Evolutionary conservation across 2,113 vertebrate species (phyloP).

Genomic region (Xerus inauris): DNA sequence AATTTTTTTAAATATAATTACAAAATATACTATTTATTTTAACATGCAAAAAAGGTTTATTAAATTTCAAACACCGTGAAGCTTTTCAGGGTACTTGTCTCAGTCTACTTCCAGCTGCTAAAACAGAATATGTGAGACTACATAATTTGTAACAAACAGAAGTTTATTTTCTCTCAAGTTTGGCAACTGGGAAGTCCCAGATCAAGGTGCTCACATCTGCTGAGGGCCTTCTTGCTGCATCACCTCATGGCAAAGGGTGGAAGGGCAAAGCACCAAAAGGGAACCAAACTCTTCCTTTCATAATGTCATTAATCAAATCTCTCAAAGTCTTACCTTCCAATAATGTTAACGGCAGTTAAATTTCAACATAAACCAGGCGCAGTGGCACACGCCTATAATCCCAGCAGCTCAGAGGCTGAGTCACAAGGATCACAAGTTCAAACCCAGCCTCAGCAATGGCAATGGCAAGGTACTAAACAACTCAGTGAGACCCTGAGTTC

Average conservation of each 20-base stretch:
- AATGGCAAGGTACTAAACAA: too few relatives aligned
- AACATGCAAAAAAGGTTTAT: background rate
- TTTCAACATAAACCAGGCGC: too few relatives aligned
- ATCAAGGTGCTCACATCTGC: background rate
- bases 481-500: too few relatives aligned
- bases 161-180: background rate
- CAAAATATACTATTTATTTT: background rate
- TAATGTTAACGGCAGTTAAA: too few relatives aligned
- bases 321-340: too few relatives aligned
- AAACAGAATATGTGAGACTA: background rate
- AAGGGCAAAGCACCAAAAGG: background rate
- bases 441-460: too few relatives aligned
- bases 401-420: too few relatives aligned
- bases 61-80: constrained; percentile 1
- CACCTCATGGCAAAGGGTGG: background rate
- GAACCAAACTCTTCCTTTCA: background rate
- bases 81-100: background rate
- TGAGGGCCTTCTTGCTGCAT: background rate
- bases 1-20: background rate
- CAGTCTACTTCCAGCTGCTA: background rate
- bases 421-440: too few relatives aligned
- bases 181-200: background rate
- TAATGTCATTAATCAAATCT: background rate
- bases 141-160: background rate
- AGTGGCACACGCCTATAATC: too few relatives aligned